A percentile compares a stretch with the other conserved stretches of the same genome.
Conservation (phyloP, 2,797 vertebrate genomes). For the Epinephelus awoara region DNA sequence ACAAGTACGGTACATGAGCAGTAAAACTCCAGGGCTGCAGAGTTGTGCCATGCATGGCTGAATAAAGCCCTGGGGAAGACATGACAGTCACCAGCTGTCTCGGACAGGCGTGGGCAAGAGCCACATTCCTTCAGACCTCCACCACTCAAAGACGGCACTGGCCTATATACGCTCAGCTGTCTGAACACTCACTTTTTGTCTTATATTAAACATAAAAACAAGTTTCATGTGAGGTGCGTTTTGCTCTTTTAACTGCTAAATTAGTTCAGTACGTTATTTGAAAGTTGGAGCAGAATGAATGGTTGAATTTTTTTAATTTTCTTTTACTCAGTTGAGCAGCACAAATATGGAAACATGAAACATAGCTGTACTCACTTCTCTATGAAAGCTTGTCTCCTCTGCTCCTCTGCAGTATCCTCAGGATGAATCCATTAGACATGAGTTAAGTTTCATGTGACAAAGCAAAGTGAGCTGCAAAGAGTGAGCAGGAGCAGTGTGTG, state of each 20-base stretch:
- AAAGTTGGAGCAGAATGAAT: neutral
- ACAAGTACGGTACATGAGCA: neutral
- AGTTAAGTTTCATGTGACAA: conserved; percentile 34
- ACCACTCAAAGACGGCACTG: conserved; percentile 36
- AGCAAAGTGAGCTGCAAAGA: conserved; percentile 47
- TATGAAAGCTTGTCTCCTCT: neutral
- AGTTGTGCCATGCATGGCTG: conserved; percentile 31
- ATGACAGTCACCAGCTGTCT: conserved; percentile 76
- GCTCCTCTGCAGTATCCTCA: conserved; percentile 9
- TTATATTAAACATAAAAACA: neutral
- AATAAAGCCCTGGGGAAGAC: conserved; percentile 34
- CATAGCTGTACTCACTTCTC: conserved; percentile 57
- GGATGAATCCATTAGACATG: conserved; percentile 6
- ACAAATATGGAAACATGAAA: neutral
- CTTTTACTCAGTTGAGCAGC: neutral
- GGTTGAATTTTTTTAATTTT: neutral
- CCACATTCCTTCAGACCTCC: conserved; percentile 64
- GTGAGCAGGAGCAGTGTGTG: conserved; percentile 57
- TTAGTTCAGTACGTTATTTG: neutral
- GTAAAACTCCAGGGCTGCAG: conserved; percentile 6
- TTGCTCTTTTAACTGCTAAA: neutral
- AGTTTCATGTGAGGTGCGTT: neutral
- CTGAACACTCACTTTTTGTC: conserved; percentile 6
- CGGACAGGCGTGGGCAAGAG: conserved; percentile 43
- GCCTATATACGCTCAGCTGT: conserved; percentile 9